These are phyloP conservation scores for Caenorhabditis macrosperma DNA, from an alignment of 2,888 invertebrate genomes.

Conservation along the genomic window DNA sequence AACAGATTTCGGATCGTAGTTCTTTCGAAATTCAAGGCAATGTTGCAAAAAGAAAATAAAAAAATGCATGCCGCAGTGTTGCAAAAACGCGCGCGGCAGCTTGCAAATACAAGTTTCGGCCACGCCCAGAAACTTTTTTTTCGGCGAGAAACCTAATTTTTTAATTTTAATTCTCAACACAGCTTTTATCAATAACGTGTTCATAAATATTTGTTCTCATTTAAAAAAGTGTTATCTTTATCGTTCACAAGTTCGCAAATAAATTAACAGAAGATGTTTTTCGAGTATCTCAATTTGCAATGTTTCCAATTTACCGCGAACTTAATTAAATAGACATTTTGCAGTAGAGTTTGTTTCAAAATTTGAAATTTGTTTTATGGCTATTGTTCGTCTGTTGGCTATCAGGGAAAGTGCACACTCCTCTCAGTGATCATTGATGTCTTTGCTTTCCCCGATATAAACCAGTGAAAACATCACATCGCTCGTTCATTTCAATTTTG, in stretches of 20 bases:
- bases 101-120: background rate
- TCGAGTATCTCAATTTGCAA: no score
- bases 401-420: constrained; percentile 19
- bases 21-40: background rate
- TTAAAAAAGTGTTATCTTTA: no score
- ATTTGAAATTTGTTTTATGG: background rate
- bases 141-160: background rate
- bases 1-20: background rate
- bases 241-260: no score
- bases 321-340: no score
- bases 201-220: no score
- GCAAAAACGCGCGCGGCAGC: background rate
- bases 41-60: background rate
- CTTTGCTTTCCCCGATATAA: background rate
- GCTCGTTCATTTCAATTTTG: background rate
- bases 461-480: background rate
- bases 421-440: constrained; percentile 42
- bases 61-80: constrained; percentile 10
- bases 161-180: background rate
- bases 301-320: no score
- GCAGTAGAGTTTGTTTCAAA: background rate
- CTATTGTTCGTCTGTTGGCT: background rate
- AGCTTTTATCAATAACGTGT: no score
- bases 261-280: no score
- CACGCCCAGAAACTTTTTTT: background rate